Base-by-base conservation (phyloP, 2,113 vertebrate species). In the Lepus europaeus region DNA sequence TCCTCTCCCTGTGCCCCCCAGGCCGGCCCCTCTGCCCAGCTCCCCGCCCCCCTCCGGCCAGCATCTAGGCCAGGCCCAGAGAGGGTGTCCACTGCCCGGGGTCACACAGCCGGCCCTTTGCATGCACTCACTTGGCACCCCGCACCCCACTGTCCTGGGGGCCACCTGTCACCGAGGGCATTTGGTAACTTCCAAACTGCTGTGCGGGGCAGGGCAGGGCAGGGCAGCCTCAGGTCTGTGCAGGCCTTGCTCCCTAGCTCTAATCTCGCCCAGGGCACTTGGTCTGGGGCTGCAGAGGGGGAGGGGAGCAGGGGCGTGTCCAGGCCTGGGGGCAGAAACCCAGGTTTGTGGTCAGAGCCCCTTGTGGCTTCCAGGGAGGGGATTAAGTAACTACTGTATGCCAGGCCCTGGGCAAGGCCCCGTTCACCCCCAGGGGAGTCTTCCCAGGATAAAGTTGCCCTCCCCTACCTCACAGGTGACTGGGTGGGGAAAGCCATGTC, bases 11-110 rank as follows among this genome's bases (percentile, higher is more conserved):
- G 73, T 6, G 69, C 12, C 23, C 93, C 92, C 95, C 69, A 22
- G 91, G 92, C 91, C 14, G 68, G 95, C 64, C 92, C 92, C 89
- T 88, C 78, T 78, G 81, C 94, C 97, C 93, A 61, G 49, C 69
- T 93, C 94, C 88, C 39, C 66, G 29, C 97, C 95, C 95, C 93
- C 97, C 97, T 23, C 95, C 95, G 90, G 97, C 97, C 22, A 92
- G 97, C 97, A 97, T 95, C 97, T 91, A 14, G 29, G 95, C 82
- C 82, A 9, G 63, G 88, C 94, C 93, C 94, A 77, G 91, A 90
- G 70, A 83, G 81, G 84, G 83, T 89, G 77, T 73, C 95, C n/a
- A 6, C 73, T 78, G 73, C 85, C 90, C 56, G 36, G 93, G 88
- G 96, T 76, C 96, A 97, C 88, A 78, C 68, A 96, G 95, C 73